phyloP scores from a whole-genome alignment of 2,797 vertebrate genomes.

The Erethizon dorsatum region DNA sequence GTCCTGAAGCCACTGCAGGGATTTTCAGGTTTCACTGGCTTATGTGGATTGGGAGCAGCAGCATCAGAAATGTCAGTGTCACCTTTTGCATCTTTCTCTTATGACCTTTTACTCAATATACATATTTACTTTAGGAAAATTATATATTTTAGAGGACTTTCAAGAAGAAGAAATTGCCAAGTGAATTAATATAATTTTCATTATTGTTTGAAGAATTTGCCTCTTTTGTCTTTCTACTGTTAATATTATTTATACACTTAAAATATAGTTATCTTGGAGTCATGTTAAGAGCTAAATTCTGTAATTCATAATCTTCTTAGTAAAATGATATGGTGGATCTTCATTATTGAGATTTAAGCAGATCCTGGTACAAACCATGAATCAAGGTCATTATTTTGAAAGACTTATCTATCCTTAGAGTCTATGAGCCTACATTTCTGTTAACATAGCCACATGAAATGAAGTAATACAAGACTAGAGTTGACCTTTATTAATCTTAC shows the following conservation, averaged over 20 bases:
- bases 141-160: neutral
- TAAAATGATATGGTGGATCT: neutral
- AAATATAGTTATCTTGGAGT: constrained; percentile 27
- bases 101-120: neutral
- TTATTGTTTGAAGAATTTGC: constrained; percentile 39
- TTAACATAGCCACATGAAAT: neutral
- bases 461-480: neutral
- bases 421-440: constrained; percentile 25
- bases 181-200: constrained; percentile 26
- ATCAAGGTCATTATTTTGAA: neutral
- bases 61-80: constrained; percentile 28
- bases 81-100: constrained; percentile 10
- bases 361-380: neutral
- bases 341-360: constrained; percentile 8
- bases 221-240: constrained; percentile 37
- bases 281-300: neutral
- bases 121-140: neutral
- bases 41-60: neutral
- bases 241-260: constrained; percentile 21
- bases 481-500: constrained; percentile 47
- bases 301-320: neutral
- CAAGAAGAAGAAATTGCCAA: constrained; percentile 15
- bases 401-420: neutral
- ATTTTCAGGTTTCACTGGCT: neutral
- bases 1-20: neutral